phyloP scores from a whole-genome alignment of 2,888 invertebrate genomes.

The Aleiodes testaceus region DNA sequence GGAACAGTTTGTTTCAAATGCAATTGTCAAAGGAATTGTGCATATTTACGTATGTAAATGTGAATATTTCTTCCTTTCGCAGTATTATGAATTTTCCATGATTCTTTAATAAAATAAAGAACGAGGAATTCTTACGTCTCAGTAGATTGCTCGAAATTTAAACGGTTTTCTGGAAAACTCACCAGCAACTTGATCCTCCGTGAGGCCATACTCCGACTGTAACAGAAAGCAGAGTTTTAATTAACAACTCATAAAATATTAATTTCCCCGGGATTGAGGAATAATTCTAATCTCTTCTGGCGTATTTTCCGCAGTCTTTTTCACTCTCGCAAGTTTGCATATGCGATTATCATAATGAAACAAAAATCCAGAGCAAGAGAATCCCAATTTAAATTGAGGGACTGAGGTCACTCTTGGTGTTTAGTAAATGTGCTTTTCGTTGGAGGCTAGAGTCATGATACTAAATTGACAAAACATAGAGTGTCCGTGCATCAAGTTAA shows the following conservation, averaged over 20 bases:
- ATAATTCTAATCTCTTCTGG: constrained; percentile 1
- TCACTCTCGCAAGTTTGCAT: too few relatives aligned
- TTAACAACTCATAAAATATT: neutral
- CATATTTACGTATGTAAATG: constrained; percentile 50
- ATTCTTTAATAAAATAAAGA: neutral
- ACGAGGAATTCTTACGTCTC: neutral
- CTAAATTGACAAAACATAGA: constrained; percentile 17
- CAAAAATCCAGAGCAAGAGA: neutral
- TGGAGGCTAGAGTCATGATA: constrained; percentile 20
- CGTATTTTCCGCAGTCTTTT: too few relatives aligned
- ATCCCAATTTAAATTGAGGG: constrained; percentile 21
- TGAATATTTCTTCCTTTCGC: constrained; percentile 14
- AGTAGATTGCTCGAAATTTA: neutral
- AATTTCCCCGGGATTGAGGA: neutral
- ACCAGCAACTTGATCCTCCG: constrained; percentile 92
- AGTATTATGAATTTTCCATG: constrained; percentile 4
- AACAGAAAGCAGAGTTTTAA: constrained; percentile 65
- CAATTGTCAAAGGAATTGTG: constrained; percentile 35
- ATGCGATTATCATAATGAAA: neutral
- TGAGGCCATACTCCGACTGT: constrained; percentile 89
- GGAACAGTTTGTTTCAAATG: neutral
- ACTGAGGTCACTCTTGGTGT: constrained; percentile 56
- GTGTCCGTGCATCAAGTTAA: constrained; percentile 28
- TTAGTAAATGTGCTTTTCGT: constrained; percentile 19
- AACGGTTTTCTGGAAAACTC: constrained; percentile 59